Base-by-base conservation (phyloP, 2,113 vertebrate genomes). In the Dromas ardeola region DNA sequence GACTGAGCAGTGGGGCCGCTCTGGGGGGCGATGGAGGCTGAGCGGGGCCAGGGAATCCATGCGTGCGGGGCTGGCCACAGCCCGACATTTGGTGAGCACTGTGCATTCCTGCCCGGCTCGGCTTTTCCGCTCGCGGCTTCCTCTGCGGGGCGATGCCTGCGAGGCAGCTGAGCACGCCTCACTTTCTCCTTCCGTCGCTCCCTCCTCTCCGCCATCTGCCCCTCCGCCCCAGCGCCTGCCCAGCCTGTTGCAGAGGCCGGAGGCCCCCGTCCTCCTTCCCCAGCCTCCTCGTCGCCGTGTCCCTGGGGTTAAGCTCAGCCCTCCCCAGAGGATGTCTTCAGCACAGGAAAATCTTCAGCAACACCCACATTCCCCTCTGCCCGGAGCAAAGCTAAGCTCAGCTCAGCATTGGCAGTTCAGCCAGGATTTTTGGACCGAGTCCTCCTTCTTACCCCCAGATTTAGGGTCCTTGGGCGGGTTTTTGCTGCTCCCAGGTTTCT, bases 271-370 rank as follows among this genome's bases (percentile, higher is more conserved):
- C 7, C 32, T 72, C 36, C 18, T 63, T 90, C 30, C n/a, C 14
- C 47, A 63, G 15, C 23, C 32, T 76, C 58, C 26, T 71, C 3
- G 2, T 65, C 0, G 0, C 42, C 1, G 1, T 32, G 27, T 84
- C 47, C 38, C 18, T 0, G 0, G 23, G 29, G 9, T 79, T 55
- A 72, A 63, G 65, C 52, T 72, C 80, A 58, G 49, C 78, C 20
- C 10, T 93, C 22, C 53, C 15, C 25, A 13, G 47, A 45, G 20
- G 27, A 69, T 15, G 16, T 76, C 52, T 90, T 83, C 82, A 84
- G 49, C 63, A 29, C 45, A 83, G 80, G 53, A 80, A 92, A 78
- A 95, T 86, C 45, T 70, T 84, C 42, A 70, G 72, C 50, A 77
- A 86, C 76, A 27, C 72, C 55, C 67, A 38, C 2, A 2, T 83